A percentile compares a stretch with the other conserved stretches of the same genome.
phyloP scores from a whole-genome alignment of 2,797 vertebrate genomes.

The Pyrocephalus nanus region DNA sequence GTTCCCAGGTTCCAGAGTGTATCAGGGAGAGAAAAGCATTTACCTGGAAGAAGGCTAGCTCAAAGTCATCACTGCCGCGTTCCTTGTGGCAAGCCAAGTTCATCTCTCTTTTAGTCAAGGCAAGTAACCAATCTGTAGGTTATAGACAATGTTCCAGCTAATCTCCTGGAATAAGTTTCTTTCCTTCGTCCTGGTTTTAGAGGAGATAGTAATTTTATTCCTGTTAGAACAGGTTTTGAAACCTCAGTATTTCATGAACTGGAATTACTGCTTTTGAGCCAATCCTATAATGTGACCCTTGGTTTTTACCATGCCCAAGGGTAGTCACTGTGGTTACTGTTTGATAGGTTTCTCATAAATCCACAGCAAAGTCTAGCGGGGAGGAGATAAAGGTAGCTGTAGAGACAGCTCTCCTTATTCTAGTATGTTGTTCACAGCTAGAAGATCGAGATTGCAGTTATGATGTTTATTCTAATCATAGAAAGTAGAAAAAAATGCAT shows the following conservation, averaged over 20 bases:
- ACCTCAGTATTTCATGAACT: background rate
- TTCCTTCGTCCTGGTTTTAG: background rate
- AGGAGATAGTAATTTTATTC: background rate
- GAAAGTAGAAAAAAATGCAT: background rate
- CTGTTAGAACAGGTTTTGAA: background rate
- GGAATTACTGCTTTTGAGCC: background rate
- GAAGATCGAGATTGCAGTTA: background rate
- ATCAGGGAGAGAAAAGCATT: background rate
- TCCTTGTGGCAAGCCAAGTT: background rate
- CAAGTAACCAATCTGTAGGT: background rate
- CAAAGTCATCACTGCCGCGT: background rate
- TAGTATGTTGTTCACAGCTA: background rate
- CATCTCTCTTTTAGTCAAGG: background rate
- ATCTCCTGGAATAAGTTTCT: background rate
- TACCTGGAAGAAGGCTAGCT: background rate
- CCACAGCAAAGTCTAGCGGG: background rate
- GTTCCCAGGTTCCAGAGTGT: background rate
- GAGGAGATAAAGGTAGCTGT: background rate
- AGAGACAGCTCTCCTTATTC: background rate
- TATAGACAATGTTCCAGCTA: background rate
- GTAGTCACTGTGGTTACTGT: background rate
- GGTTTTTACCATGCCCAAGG: background rate
- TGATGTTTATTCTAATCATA: background rate
- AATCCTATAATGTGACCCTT: background rate
- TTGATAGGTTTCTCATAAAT: background rate